These are phyloP conservation scores for Ornithoptera alexandrae DNA, from an alignment of 2,888 invertebrate species.

Conservation along the genomic window DNA sequence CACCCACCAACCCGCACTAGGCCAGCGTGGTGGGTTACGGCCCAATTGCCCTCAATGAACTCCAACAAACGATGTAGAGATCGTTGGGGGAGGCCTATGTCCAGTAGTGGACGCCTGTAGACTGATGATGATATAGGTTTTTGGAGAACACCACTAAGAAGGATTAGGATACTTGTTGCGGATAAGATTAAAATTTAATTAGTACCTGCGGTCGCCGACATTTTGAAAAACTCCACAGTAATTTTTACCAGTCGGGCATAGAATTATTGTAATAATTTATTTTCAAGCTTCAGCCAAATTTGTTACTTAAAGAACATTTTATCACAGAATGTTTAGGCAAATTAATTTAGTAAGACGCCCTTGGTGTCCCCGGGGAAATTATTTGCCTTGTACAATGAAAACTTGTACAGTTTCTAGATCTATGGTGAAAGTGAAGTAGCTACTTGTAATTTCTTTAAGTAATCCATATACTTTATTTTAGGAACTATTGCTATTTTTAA, in stretches of 20 bases:
- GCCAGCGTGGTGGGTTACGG: no score
- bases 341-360: slow-evolving; percentile 67
- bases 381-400: slow-evolving; percentile 6
- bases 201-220: not conserved
- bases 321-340: slow-evolving; percentile 61
- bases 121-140: no score
- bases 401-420: slow-evolving; percentile 1
- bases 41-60: no score
- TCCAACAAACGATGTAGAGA: no score
- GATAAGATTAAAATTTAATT: not conserved
- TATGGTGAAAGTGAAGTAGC: not conserved
- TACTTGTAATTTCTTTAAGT: not conserved
- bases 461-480: no score
- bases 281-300: not conserved
- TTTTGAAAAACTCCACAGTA: not conserved
- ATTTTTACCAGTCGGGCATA: slow-evolving; percentile 1
- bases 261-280: slow-evolving; percentile 9
- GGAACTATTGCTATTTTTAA: no score
- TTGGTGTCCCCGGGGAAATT: slow-evolving; percentile 53
- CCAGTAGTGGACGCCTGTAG: no score
- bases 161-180: not conserved
- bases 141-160: not conserved
- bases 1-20: no score
- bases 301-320: slow-evolving; percentile 19
- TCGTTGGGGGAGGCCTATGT: no score